phyloP scores from a whole-genome alignment of 92 coral and sea anemone genomes.

The Galaxea fascicularis region DNA sequence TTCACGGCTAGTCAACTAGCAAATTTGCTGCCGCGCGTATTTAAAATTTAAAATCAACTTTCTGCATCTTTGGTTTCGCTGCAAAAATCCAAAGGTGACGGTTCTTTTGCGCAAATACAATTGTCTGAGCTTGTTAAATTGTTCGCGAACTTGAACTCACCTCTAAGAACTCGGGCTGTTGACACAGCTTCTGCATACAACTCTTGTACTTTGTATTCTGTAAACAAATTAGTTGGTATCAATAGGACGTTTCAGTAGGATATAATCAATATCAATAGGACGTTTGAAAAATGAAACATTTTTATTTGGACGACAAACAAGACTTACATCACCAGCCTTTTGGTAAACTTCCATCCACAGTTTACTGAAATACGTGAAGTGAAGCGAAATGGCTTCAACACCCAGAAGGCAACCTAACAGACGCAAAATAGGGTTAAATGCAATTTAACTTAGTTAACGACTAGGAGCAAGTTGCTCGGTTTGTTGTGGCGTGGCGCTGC shows the following conservation, averaged over 20 bases:
- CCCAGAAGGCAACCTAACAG: slow-evolving; percentile 92
- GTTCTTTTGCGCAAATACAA: no score
- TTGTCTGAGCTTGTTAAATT: no score
- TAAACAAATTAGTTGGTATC: background rate
- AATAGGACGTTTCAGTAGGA: background rate
- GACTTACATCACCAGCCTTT: slow-evolving; percentile 88
- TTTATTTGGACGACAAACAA: background rate
- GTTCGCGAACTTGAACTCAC: slow-evolving; percentile 45
- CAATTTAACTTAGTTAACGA: no score
- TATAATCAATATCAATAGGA: background rate
- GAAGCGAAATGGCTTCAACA: slow-evolving; percentile 92
- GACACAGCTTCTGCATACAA: slow-evolving; percentile 90
- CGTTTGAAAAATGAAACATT: background rate
- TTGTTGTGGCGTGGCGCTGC: no score
- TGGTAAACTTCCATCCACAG: slow-evolving; percentile 98
- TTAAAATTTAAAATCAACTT: no score
- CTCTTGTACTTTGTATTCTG: slow-evolving; percentile 74
- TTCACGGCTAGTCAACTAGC: no score
- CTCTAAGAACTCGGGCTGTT: slow-evolving; percentile 91
- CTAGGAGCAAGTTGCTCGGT: no score
- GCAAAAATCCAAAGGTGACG: no score
- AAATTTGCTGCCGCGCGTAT: no score
- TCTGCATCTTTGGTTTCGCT: no score
- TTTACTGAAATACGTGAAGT: slow-evolving; percentile 86
- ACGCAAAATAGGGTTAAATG: no score